phyloP scores from a whole-genome alignment of 2,888 invertebrate genomes.

The Arge pagana region DNA sequence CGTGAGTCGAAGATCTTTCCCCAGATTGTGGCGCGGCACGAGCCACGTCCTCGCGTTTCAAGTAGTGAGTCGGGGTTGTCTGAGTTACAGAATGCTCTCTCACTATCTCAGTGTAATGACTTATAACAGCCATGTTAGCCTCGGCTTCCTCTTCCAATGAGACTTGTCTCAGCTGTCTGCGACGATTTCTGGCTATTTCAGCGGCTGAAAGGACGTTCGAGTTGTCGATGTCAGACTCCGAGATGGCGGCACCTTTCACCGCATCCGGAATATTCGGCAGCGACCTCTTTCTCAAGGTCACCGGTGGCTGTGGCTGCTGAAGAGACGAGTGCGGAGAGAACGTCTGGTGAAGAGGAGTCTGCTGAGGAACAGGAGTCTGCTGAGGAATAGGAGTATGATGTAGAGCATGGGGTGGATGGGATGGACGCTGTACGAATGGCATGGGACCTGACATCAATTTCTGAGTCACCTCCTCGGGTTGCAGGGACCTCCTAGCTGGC shows the following conservation, averaged over 20 bases:
- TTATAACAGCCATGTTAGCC: constrained; percentile 63
- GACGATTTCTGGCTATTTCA: constrained; percentile 52
- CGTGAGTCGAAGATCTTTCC: constrained; percentile 28
- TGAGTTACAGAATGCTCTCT: constrained; percentile 68
- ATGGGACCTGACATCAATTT: not conserved
- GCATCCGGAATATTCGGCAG: constrained; percentile 44
- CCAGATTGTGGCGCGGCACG: constrained; percentile 64
- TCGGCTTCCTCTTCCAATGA: constrained; percentile 44
- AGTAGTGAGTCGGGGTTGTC: constrained; percentile 61
- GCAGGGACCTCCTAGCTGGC: constrained; percentile 38
- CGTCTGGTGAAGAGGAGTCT: constrained; percentile 10
- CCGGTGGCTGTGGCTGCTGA: constrained; percentile 38
- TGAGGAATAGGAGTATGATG: constrained; percentile 11
- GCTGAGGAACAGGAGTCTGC: not conserved
- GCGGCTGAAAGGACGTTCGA: constrained; percentile 53
- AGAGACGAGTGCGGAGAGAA: no score
- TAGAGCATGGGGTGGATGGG: not conserved
- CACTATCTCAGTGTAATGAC: constrained; percentile 81
- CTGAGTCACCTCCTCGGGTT: constrained; percentile 12
- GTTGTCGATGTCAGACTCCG: constrained; percentile 50
- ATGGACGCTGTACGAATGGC: not conserved
- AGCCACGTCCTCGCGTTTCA: constrained; percentile 68
- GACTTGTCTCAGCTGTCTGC: constrained; percentile 44
- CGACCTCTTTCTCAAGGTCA: constrained; percentile 48
- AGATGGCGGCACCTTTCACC: constrained; percentile 40